phyloP scores from a whole-genome alignment of 2,888 invertebrate species.

The Busseola fusca region DNA sequence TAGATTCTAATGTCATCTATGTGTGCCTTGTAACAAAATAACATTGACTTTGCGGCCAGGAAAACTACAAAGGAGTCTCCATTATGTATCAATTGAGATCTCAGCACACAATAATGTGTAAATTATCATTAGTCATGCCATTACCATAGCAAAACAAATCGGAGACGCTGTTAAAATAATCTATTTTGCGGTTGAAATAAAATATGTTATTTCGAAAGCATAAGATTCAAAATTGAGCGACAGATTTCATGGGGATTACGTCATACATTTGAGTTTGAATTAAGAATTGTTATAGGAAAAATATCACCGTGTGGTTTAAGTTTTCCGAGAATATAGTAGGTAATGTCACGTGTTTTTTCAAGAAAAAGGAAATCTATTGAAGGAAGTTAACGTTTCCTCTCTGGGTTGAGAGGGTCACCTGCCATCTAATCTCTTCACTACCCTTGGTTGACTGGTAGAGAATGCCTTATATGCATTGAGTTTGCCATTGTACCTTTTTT shows the following conservation, averaged over 20 bases:
- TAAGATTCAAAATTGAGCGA: conserved; percentile 35
- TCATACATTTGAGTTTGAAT: conserved; percentile 24
- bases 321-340: conserved; percentile 13
- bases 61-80: conserved; percentile 27
- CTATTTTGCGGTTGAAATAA: conserved; percentile 31
- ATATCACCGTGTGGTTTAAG: conserved; percentile 27
- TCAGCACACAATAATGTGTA: conserved; percentile 54
- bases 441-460: too few relatives aligned
- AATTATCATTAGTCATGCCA: conserved; percentile 53
- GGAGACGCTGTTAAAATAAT: conserved; percentile 41
- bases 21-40: conserved; percentile 21
- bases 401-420: too few relatives aligned
- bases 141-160: conserved; percentile 52
- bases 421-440: too few relatives aligned
- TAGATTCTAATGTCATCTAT: neutral
- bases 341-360: neutral
- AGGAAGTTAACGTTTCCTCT: neutral
- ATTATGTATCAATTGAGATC: conserved; percentile 37
- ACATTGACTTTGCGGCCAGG: conserved; percentile 36
- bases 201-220: conserved; percentile 12
- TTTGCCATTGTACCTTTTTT: too few relatives aligned
- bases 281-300: conserved; percentile 30
- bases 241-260: conserved; percentile 21
- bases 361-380: neutral
- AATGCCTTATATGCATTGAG: too few relatives aligned